Percentiles rank a stretch among this genome's conserved stretches.
phyloP scores from a whole-genome alignment of 2,113 vertebrate species.

The Pteruthius melanotis region DNA sequence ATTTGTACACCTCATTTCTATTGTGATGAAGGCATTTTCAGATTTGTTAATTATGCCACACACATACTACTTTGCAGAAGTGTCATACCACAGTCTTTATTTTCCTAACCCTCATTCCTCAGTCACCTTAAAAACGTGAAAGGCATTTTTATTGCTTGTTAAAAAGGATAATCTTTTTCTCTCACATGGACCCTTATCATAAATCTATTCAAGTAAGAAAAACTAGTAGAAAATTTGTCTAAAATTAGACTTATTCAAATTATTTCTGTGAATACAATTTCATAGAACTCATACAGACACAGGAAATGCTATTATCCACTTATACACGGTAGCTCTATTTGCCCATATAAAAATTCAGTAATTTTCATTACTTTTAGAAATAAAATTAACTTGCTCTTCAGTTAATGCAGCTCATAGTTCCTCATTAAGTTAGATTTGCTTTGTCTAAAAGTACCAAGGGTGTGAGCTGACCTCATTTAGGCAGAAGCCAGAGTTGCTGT shows the following conservation, averaged over 20 bases:
- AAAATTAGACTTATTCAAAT: not conserved
- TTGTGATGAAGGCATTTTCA: not conserved
- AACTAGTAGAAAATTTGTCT: not conserved
- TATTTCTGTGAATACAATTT: not conserved
- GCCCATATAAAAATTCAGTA: not conserved
- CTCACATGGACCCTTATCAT: not conserved
- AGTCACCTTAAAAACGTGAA: not conserved
- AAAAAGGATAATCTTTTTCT: not conserved
- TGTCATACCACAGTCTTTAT: not conserved
- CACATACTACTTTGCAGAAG: not conserved
- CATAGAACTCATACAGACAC: not conserved
- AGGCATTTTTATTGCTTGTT: not conserved
- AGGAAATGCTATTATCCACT: not conserved
- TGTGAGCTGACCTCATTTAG: not conserved
- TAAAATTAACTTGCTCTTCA: not conserved
- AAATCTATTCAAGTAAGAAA: not conserved
- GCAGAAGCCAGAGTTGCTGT: not conserved
- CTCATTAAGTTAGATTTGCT: not conserved
- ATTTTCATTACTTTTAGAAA: not conserved
- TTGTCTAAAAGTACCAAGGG: not conserved
- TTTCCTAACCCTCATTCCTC: not conserved
- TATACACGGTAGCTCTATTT: not conserved
- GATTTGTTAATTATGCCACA: not conserved
- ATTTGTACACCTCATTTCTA: not conserved
- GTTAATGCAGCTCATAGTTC: not conserved